Percentiles rank a stretch among this genome's conserved stretches.
Conservation (phyloP, 1,140 invertebrate genomes). For the Listronotus bonariensis region DNA sequence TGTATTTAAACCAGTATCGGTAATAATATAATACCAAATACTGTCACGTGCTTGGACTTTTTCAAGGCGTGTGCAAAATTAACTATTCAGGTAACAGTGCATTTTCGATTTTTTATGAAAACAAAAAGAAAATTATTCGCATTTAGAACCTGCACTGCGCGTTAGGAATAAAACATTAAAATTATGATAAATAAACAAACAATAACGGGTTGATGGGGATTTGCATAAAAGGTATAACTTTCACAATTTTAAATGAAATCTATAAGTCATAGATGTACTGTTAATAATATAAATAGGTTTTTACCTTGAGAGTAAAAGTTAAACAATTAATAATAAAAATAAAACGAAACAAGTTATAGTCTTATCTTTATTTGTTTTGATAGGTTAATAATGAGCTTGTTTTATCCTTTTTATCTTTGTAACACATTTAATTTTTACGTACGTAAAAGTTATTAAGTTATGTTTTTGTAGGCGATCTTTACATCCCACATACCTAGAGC, state of each 20-base stretch:
- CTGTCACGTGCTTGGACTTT: conserved; percentile 22
- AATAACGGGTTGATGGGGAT: conserved; percentile 22
- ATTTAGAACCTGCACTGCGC: conserved; percentile 1
- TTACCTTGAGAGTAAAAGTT: conserved; percentile 9
- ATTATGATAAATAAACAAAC: conserved; percentile 29
- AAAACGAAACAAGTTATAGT: too few species aligned
- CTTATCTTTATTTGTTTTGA: too few species aligned
- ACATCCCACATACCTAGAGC: too few species aligned
- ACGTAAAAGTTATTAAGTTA: too few species aligned
- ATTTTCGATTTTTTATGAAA: conserved; percentile 17
- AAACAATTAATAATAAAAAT: too few species aligned
- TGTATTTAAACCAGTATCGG: background rate
- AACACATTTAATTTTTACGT: too few species aligned
- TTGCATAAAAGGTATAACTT: conserved; percentile 26
- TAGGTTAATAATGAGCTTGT: too few species aligned
- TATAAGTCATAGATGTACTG: conserved; percentile 14
- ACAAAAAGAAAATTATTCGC: conserved; percentile 23
- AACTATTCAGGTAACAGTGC: conserved; percentile 29
- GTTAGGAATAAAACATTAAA: conserved; percentile 23
- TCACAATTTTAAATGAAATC: conserved; percentile 27
- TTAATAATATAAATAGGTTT: conserved; percentile 15
- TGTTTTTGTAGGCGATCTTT: too few species aligned
- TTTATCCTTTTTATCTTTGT: too few species aligned
- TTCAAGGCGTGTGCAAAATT: conserved; percentile 26
- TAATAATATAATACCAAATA: conserved; percentile 17